Evolutionary conservation across 2,113 vertebrate species (phyloP), one percentile per base, ranked within the genome.

Genomic region (Silurus asotus): DNA sequence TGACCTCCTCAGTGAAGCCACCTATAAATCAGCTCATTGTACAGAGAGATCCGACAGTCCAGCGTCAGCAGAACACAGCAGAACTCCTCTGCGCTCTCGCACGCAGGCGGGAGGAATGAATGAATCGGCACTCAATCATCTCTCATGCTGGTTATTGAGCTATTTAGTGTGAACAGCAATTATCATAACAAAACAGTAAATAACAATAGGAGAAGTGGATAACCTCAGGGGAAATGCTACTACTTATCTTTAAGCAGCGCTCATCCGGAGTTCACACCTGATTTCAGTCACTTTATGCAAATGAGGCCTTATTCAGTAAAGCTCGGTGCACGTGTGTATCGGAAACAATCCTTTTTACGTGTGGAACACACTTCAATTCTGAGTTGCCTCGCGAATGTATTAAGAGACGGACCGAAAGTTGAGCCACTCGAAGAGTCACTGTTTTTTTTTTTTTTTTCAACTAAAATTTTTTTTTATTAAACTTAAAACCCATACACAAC

Each of bases 81-180:
- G n/a, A n/a, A 11, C n/a, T 23, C 53, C 45, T 23, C 82, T 59
- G 64, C 72, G 37, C 28, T 6, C 25, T 5, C 45, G 11, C 48
- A 76, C 74, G 53, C 48, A 48, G 56, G 48, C 25, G 51, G 82
- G 69, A 83, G 72, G 37, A 28, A 81, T 64, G 49, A 55, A 75
- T 81, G 81, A 85, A 82, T 76, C 25, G 85, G 78, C 70, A 49
- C 70, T 23, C 77, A 13, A 19, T 81, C 83, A 61, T 69, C 78
- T 51, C 69, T 64, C 59, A 58, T 81, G 70, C 83, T 51, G 87
- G 72, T 72, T 59, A 53, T 61, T 77, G 19, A 85, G 49, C 56
- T 74, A 74, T 62, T 87, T 64, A 87, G 48, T 48, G 9, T 48
- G 9, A 56, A 11, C 49, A 48, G 48, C 74, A 65, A 88, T 85